These are phyloP conservation scores for Forpus xanthops DNA, from an alignment of 2,797 vertebrate genomes.

Conservation along the genomic window DNA sequence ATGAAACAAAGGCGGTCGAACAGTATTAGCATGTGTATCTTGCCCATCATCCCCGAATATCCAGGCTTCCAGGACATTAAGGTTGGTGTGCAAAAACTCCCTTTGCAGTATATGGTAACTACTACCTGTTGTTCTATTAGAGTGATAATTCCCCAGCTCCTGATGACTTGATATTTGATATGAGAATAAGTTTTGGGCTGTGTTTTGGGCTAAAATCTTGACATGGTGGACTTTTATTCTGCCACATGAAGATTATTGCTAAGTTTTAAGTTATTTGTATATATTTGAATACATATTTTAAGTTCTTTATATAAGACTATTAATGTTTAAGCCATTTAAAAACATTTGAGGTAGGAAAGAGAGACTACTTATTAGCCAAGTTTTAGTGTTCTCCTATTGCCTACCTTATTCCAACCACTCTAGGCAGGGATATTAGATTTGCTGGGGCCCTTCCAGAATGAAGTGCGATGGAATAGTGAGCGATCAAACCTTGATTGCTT, in stretches of 20 bases:
- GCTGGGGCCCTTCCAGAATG: conserved; percentile 14
- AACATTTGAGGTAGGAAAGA: not conserved
- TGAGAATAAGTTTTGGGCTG: not conserved
- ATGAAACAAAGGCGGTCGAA: not conserved
- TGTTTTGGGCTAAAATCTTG: not conserved
- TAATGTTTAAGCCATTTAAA: not conserved
- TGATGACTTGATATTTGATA: not conserved
- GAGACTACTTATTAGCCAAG: not conserved
- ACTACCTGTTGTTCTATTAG: not conserved
- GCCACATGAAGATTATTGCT: not conserved
- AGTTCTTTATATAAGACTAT: not conserved
- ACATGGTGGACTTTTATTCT: not conserved
- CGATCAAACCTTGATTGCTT: conserved; percentile 7
- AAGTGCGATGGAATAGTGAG: conserved; percentile 18
- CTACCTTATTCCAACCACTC: not conserved
- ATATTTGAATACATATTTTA: not conserved
- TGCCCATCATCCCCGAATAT: conserved; percentile 72
- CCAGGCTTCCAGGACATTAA: conserved; percentile 70
- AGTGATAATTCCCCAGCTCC: not conserved
- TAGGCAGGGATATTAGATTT: not conserved
- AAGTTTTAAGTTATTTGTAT: not conserved
- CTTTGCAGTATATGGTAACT: not conserved
- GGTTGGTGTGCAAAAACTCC: conserved; percentile 39
- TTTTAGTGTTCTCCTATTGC: not conserved
- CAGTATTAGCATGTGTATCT: not conserved